Conservation (phyloP, 37 sponge, comb jelly and placozoan species). For the Aphrocallistes beatrix region DNA sequence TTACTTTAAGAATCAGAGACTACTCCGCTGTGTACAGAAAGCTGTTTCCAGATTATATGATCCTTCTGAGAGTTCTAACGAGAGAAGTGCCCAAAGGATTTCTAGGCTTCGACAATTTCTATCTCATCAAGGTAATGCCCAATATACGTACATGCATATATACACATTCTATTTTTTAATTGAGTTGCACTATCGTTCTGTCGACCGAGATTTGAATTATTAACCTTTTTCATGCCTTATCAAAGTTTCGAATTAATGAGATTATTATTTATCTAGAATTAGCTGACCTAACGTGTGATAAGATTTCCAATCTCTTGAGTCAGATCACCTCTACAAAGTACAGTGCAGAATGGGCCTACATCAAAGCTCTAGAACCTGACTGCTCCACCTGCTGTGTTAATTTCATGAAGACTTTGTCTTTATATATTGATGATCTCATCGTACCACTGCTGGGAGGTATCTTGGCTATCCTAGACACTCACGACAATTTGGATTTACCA, state of each 20-base stretch:
- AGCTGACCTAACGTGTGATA: not conserved
- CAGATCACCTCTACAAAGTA: not conserved
- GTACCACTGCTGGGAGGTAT: not conserved
- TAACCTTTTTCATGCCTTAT: not conserved
- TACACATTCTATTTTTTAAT: no score
- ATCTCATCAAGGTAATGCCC: no score
- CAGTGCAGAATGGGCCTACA: not conserved
- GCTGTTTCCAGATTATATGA: not conserved
- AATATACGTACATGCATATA: no score
- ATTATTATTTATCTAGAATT: no score
- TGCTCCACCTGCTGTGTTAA: not conserved
- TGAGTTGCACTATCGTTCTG: no score
- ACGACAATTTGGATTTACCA: not conserved
- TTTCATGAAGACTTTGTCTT: not conserved
- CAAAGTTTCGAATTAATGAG: no score
- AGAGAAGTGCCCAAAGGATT: no score
- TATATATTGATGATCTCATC: not conserved
- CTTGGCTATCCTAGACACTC: not conserved
- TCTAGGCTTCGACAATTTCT: no score
- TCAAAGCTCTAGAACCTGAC: not conserved
- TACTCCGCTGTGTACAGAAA: not conserved
- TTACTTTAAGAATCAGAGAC: not conserved
- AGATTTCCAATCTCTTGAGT: not conserved
- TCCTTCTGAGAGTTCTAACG: not conserved
- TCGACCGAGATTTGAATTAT: not conserved